A percentile compares a stretch with the other conserved stretches of the same genome.
phyloP scores from a whole-genome alignment of 2,888 invertebrate species.

The Drosophila quinaria region DNA sequence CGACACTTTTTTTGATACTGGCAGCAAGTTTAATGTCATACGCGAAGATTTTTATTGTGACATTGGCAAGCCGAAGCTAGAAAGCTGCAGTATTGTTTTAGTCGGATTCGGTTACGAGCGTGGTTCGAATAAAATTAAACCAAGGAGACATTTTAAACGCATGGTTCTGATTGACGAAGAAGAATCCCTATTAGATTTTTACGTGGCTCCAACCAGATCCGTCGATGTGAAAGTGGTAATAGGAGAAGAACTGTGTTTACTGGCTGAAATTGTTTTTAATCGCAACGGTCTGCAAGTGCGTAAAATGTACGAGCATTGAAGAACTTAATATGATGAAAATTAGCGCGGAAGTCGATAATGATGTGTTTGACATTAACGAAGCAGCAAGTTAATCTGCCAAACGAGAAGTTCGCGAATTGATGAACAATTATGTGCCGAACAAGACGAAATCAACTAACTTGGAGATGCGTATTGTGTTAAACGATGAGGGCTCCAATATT shows the following conservation, averaged over 20 bases:
- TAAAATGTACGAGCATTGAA: not conserved
- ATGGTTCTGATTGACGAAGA: not conserved
- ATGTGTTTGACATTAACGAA: not conserved
- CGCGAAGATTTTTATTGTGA: not conserved
- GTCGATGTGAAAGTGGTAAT: not conserved
- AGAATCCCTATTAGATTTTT: not conserved
- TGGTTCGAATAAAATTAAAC: no score
- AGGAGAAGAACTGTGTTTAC: no score
- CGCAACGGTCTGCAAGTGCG: not conserved
- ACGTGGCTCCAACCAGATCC: not conserved
- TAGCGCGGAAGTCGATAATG: not conserved
- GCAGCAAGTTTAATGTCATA: constrained; percentile 9
- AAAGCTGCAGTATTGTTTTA: not conserved
- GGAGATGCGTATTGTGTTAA: no score
- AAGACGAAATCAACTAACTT: no score
- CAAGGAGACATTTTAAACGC: not conserved
- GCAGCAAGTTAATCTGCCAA: constrained; percentile 1
- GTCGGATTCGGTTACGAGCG: no score
- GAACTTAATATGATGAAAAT: constrained; percentile 1
- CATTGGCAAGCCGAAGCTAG: not conserved
- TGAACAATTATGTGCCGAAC: not conserved
- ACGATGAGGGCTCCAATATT: no score
- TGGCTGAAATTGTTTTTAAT: not conserved
- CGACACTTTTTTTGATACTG: constrained; percentile 9
- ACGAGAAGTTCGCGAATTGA: not conserved